A percentile compares a stretch with the other conserved stretches of the same genome.
phyloP scores from a whole-genome alignment of 2,888 invertebrate genomes.

The Loripinus fragilis region DNA sequence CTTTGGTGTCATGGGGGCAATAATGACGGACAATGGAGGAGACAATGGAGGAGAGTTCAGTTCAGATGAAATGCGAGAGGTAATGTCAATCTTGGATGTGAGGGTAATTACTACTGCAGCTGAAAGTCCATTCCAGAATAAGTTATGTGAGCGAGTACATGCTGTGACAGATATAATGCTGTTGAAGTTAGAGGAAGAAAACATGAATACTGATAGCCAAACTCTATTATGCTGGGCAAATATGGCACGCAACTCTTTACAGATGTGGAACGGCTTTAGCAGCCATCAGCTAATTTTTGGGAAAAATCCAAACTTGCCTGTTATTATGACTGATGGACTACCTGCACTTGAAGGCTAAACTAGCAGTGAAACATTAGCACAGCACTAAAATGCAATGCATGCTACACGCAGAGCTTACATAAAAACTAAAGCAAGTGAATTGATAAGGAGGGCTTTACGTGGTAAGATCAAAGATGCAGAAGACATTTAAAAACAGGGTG shows the following conservation, averaged over 20 bases:
- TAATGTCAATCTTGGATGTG: slow-evolving; percentile 35
- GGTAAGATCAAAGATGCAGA: slow-evolving; percentile 55
- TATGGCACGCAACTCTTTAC: slow-evolving; percentile 43
- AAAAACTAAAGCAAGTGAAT: slow-evolving; percentile 43
- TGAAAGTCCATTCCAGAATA: slow-evolving; percentile 24
- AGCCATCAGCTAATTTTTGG: slow-evolving; percentile 46
- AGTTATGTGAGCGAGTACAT: not conserved
- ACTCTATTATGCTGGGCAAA: slow-evolving; percentile 45
- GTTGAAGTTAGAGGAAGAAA: slow-evolving; percentile 39
- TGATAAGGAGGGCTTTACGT: slow-evolving; percentile 40
- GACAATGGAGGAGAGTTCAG: slow-evolving; percentile 45
- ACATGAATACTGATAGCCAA: slow-evolving; percentile 3
- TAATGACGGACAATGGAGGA: slow-evolving; percentile 55
- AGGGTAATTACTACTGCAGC: slow-evolving; percentile 33
- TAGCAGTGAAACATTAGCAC: slow-evolving; percentile 37
- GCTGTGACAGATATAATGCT: slow-evolving; percentile 50
- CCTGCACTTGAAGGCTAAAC: slow-evolving; percentile 46
- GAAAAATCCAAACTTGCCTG: slow-evolving; percentile 44
- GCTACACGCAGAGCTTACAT: slow-evolving; percentile 48
- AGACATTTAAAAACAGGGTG: slow-evolving; percentile 58
- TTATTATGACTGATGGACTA: slow-evolving; percentile 33
- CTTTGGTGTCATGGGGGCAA: slow-evolving; percentile 53
- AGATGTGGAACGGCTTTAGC: slow-evolving; percentile 7
- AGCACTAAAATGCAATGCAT: slow-evolving; percentile 46
- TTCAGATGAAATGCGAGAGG: slow-evolving; percentile 23